These are phyloP conservation scores for Pristiophorus japonicus DNA, from an alignment of 2,113 vertebrate genomes.

Conservation along the genomic window DNA sequence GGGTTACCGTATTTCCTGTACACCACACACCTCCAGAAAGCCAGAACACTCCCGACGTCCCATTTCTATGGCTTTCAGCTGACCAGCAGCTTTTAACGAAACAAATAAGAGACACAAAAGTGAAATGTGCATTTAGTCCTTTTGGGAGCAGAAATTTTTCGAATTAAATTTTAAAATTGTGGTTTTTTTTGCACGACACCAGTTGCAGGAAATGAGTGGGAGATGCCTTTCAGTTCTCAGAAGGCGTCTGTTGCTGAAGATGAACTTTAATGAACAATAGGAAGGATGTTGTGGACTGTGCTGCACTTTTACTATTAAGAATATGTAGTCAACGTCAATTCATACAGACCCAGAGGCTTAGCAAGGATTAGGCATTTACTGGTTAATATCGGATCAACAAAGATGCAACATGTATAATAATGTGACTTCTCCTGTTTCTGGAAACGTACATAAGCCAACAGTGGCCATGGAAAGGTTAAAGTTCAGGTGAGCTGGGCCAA, in stretches of 20 bases:
- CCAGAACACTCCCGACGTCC: background rate
- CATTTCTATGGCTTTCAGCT: too few species aligned
- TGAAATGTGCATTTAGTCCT: background rate
- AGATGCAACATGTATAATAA: background rate
- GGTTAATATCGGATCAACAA: background rate
- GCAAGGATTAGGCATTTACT: background rate
- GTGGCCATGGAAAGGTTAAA: background rate
- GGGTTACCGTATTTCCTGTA: background rate
- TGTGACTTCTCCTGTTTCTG: background rate
- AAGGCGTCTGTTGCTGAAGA: background rate
- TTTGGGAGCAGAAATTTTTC: background rate
- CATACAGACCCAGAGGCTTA: background rate
- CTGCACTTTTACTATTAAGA: background rate
- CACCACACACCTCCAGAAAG: background rate
- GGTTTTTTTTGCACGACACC: background rate
- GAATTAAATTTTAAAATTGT: background rate
- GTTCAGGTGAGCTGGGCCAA: background rate
- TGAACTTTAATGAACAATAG: background rate
- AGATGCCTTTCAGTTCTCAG: background rate
- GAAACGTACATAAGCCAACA: background rate
- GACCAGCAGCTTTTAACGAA: background rate
- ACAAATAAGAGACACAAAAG: background rate
- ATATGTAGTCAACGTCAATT: background rate
- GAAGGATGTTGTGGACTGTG: background rate
- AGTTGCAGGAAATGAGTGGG: background rate